phyloP scores from a whole-genome alignment of 2,113 vertebrate genomes.

The Tamias sibiricus region DNA sequence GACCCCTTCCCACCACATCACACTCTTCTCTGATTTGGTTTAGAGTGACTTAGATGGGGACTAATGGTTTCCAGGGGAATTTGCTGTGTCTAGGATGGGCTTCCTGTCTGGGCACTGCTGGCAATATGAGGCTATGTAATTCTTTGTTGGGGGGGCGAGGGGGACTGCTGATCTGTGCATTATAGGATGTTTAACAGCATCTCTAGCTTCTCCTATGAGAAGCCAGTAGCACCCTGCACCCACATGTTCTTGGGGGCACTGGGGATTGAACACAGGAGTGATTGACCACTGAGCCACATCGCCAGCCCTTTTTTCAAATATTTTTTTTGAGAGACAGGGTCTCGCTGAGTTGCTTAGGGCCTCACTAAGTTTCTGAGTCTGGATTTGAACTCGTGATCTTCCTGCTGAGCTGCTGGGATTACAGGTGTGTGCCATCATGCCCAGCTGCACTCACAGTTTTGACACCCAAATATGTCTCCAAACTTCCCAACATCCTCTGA shows the following conservation, averaged over 20 bases:
- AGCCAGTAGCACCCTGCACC: background rate
- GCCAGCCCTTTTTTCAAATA: no score
- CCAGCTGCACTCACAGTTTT: background rate
- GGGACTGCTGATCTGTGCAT: no score
- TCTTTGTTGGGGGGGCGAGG: background rate
- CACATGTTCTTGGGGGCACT: no score
- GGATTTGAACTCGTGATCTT: no score
- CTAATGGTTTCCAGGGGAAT: background rate
- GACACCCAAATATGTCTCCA: background rate
- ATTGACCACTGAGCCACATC: no score
- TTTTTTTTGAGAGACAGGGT: no score
- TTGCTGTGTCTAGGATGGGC: background rate
- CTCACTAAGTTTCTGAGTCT: no score
- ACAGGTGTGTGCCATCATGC: no score
- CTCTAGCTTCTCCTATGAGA: background rate
- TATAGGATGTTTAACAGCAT: background rate
- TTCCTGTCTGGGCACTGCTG: background rate
- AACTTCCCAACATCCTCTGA: background rate
- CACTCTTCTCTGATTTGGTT: background rate
- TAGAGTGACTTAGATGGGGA: background rate
- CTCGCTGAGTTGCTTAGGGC: no score
- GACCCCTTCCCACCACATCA: background rate
- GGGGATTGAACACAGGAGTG: no score
- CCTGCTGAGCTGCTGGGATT: no score
- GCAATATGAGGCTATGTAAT: accelerated